Evolutionary conservation across 2,888 invertebrate species (phyloP).

Genomic region (Drosophila suboccidentalis): DNA sequence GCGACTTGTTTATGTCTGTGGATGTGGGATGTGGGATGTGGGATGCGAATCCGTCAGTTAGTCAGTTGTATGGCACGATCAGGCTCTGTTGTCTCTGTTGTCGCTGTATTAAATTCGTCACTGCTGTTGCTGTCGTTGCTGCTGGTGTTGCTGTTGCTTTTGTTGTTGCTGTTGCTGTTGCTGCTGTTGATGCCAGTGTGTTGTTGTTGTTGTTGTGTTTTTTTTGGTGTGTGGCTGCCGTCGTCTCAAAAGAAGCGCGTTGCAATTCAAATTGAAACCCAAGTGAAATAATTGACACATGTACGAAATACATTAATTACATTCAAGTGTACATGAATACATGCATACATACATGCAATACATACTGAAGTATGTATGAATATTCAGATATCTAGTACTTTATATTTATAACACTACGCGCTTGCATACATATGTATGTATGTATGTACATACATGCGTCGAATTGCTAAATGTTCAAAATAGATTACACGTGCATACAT

Average conservation of each 20-base stretch:
- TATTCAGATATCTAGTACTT: constrained; percentile 1
- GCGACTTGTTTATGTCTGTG: constrained; percentile 45
- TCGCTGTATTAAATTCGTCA: constrained; percentile 34
- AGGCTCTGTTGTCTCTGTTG: constrained; percentile 53
- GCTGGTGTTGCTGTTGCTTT: constrained; percentile 4
- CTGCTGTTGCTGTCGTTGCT: constrained; percentile 2
- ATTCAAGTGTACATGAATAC: constrained; percentile 1
- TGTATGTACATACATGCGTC: neutral
- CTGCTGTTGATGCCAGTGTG: constrained; percentile 14
- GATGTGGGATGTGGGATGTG: constrained; percentile 49
- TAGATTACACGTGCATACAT: constrained; percentile 38
- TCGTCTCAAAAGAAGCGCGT: constrained; percentile 29
- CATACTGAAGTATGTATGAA: neutral
- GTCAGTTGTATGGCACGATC: constrained; percentile 60
- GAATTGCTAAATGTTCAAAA: constrained; percentile 35
- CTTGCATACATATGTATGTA: constrained; percentile 8
- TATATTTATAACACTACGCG: constrained; percentile 14
- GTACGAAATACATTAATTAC: constrained; percentile 25
- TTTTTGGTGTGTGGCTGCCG: constrained; percentile 23
- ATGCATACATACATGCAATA: neutral
- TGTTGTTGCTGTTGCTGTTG: too few relatives aligned
- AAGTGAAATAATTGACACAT: constrained; percentile 52
- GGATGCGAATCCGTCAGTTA: constrained; percentile 38
- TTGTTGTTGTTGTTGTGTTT: neutral
- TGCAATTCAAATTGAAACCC: constrained; percentile 27